Evolutionary conservation across 2,113 vertebrate species (phyloP).

Genomic region (Guaruba guarouba): DNA sequence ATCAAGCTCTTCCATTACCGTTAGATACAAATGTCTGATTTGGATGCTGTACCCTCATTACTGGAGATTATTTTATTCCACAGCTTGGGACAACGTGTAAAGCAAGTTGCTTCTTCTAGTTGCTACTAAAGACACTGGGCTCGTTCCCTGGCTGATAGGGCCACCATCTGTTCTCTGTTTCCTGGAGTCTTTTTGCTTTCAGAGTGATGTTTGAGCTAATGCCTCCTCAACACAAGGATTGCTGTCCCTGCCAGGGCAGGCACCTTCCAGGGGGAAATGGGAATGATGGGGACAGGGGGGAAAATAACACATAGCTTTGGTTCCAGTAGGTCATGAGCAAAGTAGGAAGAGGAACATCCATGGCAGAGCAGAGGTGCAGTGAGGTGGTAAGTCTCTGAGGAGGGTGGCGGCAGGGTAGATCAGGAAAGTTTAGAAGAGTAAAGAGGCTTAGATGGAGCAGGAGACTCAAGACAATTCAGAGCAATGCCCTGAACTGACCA

Average conservation of each 20-base stretch:
- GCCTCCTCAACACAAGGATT: not conserved
- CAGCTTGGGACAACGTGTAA: not conserved
- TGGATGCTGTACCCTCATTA: not conserved
- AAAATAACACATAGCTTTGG: not conserved
- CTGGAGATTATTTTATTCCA: not conserved
- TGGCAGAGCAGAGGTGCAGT: not conserved
- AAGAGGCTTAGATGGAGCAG: not conserved
- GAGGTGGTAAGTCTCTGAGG: not conserved
- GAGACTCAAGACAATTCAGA: not conserved
- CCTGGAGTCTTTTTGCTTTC: not conserved
- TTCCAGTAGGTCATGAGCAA: not conserved
- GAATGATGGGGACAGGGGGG: fast-evolving
- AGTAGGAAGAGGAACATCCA: not conserved
- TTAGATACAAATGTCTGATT: not conserved
- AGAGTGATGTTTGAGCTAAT: not conserved
- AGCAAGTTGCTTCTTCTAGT: not conserved
- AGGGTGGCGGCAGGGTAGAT: not conserved
- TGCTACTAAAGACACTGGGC: not conserved
- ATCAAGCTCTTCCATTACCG: not conserved
- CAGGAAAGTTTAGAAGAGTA: not conserved
- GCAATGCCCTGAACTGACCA: not conserved
- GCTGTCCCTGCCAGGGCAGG: not conserved
- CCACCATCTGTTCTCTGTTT: not conserved
- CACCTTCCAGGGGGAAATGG: not conserved
- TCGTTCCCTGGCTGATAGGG: not conserved